These are phyloP conservation scores for Drosophila leonis DNA, from an alignment of 2,888 invertebrate species.

Conservation along the genomic window DNA sequence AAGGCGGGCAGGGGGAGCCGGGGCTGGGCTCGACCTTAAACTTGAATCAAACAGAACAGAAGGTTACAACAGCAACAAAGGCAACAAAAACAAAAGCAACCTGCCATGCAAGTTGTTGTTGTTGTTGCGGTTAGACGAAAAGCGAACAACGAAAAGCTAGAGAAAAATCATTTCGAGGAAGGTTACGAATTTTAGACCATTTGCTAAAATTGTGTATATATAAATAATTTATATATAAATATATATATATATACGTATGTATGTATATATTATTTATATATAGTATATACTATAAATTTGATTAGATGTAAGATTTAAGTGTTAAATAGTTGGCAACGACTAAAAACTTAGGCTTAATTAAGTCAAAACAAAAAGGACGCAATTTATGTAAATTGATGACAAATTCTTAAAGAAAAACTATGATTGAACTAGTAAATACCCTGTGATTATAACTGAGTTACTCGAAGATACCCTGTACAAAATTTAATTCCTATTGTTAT, in stretches of 20 bases:
- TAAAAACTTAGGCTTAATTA: conserved; percentile 36
- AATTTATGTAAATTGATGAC: conserved; percentile 12
- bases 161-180: conserved; percentile 55
- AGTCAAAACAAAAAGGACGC: conserved; percentile 32
- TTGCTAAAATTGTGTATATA: conserved; percentile 48
- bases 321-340: conserved; percentile 43
- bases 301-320: conserved; percentile 42
- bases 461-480: no score
- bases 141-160: conserved; percentile 29
- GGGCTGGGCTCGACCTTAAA: conserved; percentile 60
- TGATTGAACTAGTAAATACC: not conserved
- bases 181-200: conserved; percentile 55
- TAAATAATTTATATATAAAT: conserved; percentile 10
- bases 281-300: conserved; percentile 17
- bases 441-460: no score
- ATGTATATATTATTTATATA: conserved; percentile 28
- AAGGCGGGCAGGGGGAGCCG: not conserved
- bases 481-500: no score
- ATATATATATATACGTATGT: conserved; percentile 4
- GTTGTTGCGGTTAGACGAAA: conserved; percentile 50
- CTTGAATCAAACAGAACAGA: conserved; percentile 69
- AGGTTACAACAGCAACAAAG: conserved; percentile 40
- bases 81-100: conserved; percentile 31
- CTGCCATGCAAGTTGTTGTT: conserved; percentile 29
- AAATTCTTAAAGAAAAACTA: not conserved